Conservation (phyloP, 2,888 invertebrate genomes). For the Merodon equestris region DNA sequence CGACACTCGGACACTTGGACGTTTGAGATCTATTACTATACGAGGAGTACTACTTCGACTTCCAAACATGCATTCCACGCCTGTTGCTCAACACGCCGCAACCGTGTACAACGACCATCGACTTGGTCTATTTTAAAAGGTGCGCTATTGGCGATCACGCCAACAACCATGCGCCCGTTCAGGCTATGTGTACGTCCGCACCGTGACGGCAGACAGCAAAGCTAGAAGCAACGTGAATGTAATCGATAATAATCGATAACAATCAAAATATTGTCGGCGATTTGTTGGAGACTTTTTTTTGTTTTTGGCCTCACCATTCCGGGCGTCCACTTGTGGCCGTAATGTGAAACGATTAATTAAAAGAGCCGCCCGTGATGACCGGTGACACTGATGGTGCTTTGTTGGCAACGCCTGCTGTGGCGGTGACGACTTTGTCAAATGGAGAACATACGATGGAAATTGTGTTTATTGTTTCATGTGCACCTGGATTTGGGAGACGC, state of each 20-base stretch:
- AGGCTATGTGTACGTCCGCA: too few relatives aligned
- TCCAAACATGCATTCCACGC: slow-evolving; percentile 1
- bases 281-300: slow-evolving; percentile 64
- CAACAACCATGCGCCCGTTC: too few relatives aligned
- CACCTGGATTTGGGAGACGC: slow-evolving; percentile 39
- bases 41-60: too few relatives aligned
- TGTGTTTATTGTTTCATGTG: slow-evolving; percentile 22
- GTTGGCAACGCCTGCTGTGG: slow-evolving; percentile 26
- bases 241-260: slow-evolving; percentile 63
- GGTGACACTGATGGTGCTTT: slow-evolving; percentile 40
- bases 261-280: slow-evolving; percentile 59
- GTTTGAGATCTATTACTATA: slow-evolving; percentile 64
- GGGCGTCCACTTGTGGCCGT: slow-evolving; percentile 58
- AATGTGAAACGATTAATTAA: slow-evolving; percentile 66
- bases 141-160: slow-evolving; percentile 62
- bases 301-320: slow-evolving; percentile 54
- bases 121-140: slow-evolving; percentile 67
- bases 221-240: slow-evolving; percentile 50
- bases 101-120: slow-evolving; percentile 35
- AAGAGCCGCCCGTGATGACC: slow-evolving; percentile 50
- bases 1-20: too few relatives aligned
- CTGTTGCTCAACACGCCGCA: neutral
- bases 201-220: slow-evolving; percentile 49
- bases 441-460: slow-evolving; percentile 15
- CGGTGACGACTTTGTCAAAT: slow-evolving; percentile 28